Evolutionary conservation across 2,113 vertebrate genomes (phyloP), one percentile per base, ranked within the genome.

Genomic region (Hydrochoerus hydrochaeris): DNA sequence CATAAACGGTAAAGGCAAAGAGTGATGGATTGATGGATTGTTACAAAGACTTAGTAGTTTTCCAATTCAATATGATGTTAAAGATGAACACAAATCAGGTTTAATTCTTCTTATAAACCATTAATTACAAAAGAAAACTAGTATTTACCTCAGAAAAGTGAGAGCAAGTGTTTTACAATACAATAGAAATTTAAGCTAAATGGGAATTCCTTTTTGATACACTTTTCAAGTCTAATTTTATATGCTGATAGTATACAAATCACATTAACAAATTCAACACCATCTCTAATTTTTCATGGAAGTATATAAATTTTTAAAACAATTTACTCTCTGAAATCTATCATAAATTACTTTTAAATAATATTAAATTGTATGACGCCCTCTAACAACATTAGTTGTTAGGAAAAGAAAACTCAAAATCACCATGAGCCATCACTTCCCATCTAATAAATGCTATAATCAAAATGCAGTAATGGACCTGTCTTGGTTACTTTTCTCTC

Each of bases 271-370:
- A 19, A 24, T 77, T 84, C 57, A 91, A 58, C 3, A n/a, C 57
- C 63, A n/a, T 65, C 26, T n/a, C 57, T 93, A 35, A 62, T 49
- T 96, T 89, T 69, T 62, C 46, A 63, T n/a, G 7, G 60, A 95
- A 95, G 3, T 32, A 28, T 16, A 85, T 49, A 13, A 60, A 60
- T 67, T 87, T 96, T 57, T 38, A 35, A 63, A 88, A 80, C 58
- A 77, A 77, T 26, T 54, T 75, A 46, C 11, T 49, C 28, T 87
- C 54, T 82, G 62, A 90, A 67, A 92, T 4, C 38, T 81, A 82
- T 46, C 54, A 88, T 14, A 58, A 46, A 41, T 80, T 38, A 78
- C 35, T 84, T 90, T n/a, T 77, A 93, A 62, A 90, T 85, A 49
- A 46, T 58, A 60, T 22, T 84, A 73, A 75, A 19, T 41, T 67